These are phyloP conservation scores for Onthophagus sagittarius DNA, from an alignment of 2,888 invertebrate genomes.

Conservation along the genomic window DNA sequence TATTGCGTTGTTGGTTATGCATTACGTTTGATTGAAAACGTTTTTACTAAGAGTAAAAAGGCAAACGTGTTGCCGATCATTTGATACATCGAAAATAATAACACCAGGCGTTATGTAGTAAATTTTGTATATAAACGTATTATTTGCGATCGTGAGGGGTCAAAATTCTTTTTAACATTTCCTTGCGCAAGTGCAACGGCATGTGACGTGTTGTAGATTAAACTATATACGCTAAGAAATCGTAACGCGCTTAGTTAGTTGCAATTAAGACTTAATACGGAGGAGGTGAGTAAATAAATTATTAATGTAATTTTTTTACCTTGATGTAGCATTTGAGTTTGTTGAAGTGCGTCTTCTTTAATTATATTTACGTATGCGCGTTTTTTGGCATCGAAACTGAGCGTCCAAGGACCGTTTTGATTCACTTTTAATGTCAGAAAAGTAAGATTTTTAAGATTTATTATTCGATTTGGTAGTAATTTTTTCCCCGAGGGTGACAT, in stretches of 20 bases:
- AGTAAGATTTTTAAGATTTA: neutral
- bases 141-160: neutral
- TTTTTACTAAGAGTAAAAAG: too few relatives aligned
- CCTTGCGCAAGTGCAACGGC: neutral
- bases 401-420: neutral
- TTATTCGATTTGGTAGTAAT: neutral
- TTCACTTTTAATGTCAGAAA: neutral
- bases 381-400: neutral
- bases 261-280: neutral
- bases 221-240: neutral
- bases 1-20: neutral
- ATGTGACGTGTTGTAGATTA: neutral
- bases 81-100: too few relatives aligned
- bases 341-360: neutral
- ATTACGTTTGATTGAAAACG: neutral
- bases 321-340: neutral
- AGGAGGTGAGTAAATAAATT: neutral
- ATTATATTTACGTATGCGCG: neutral
- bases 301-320: neutral
- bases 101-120: too few relatives aligned
- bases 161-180: neutral
- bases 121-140: neutral
- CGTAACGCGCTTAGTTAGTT: neutral
- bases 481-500: neutral
- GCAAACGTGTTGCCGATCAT: too few relatives aligned